Evolutionary conservation across 2,888 invertebrate genomes (phyloP).

Genomic region (Idaea straminata): DNA sequence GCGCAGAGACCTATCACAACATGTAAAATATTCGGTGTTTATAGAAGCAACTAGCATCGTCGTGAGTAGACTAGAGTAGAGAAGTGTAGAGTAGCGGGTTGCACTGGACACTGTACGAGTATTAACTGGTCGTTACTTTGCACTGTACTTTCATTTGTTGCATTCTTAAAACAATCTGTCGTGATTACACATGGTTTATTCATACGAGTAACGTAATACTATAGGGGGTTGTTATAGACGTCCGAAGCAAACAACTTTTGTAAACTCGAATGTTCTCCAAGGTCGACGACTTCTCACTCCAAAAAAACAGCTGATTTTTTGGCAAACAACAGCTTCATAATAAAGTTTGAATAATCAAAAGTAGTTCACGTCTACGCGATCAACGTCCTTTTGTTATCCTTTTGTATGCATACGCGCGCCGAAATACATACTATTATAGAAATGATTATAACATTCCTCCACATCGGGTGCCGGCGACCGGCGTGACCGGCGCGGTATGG

Average conservation of each 20-base stretch:
- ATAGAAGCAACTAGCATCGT: conserved; percentile 1
- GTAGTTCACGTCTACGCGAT: no score
- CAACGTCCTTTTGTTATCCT: no score
- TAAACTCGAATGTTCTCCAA: no score
- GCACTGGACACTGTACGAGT: conserved; percentile 10
- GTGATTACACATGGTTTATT: conserved; percentile 42
- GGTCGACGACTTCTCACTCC: no score
- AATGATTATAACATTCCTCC: conserved; percentile 41
- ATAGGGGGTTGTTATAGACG: no score
- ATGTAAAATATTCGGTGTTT: conserved; percentile 11
- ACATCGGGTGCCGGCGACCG: not conserved
- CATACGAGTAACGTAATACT: conserved; percentile 20
- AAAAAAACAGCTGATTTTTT: no score
- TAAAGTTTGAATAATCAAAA: no score
- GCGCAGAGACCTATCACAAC: conserved; percentile 25
- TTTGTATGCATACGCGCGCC: no score
- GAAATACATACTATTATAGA: not conserved
- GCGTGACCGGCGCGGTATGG: not conserved
- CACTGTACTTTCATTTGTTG: conserved; percentile 46
- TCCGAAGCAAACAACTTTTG: no score
- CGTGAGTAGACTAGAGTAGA: conserved; percentile 6
- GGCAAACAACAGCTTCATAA: no score
- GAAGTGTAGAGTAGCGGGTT: not conserved
- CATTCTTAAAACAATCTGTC: conserved; percentile 37
- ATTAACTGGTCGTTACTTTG: conserved; percentile 2